phyloP scores from a whole-genome alignment of 2,797 vertebrate genomes.

The Falco cherrug region DNA sequence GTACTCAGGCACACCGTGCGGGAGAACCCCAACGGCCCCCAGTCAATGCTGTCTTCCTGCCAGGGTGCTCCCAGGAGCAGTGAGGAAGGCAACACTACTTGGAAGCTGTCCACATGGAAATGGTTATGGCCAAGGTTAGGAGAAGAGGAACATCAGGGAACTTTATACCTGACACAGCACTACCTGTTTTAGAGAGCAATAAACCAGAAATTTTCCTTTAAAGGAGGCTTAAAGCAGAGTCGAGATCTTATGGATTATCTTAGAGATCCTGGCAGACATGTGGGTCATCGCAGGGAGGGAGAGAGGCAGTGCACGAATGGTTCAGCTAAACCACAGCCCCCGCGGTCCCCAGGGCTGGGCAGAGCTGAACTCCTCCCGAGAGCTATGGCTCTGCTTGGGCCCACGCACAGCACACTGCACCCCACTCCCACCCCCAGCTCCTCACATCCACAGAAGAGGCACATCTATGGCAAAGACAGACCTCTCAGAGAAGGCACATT shows the following conservation, averaged over 20 bases:
- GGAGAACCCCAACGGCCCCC: background rate
- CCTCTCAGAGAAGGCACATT: background rate
- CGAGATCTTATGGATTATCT: background rate
- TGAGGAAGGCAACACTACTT: background rate
- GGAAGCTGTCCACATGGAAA: background rate
- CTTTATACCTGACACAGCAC: background rate
- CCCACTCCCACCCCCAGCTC: background rate
- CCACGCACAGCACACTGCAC: background rate
- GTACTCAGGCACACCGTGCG: rapidly evolving
- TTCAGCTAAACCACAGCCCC: background rate
- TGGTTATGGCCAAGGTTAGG: background rate
- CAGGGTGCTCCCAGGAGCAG: background rate
- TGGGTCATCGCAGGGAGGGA: background rate
- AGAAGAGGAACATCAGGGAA: background rate
- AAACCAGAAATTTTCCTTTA: background rate
- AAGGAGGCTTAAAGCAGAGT: background rate
- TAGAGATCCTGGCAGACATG: background rate
- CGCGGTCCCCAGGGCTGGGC: background rate
- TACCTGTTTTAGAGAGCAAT: background rate
- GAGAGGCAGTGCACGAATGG: background rate
- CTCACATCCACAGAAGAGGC: background rate
- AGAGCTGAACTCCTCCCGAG: background rate
- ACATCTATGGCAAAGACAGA: background rate
- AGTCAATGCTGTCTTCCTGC: background rate
- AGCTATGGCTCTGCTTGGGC: background rate